A percentile compares a stretch with the other conserved stretches of the same genome.
Conservation (phyloP, 2,797 vertebrate genomes). For the Lagocephalus sceleratus region DNA sequence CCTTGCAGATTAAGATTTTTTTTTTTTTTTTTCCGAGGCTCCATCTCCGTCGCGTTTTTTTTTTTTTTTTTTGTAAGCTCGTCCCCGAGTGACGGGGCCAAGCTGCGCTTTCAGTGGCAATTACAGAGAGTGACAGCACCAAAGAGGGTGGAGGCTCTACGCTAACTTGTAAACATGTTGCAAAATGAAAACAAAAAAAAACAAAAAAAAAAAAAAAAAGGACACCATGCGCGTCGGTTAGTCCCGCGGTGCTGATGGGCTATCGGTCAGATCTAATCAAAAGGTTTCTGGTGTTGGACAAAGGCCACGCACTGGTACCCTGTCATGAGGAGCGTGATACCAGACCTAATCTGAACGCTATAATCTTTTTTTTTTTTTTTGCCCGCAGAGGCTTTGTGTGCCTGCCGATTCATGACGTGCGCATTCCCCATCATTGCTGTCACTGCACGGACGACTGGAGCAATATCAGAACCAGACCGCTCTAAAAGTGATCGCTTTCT, state of each 20-base stretch:
- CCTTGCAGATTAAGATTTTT: slow-evolving; percentile 34
- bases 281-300: slow-evolving; percentile 50
- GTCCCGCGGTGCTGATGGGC: slow-evolving; percentile 18
- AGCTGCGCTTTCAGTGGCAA: slow-evolving; percentile 48
- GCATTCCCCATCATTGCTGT: slow-evolving; percentile 56
- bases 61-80: slow-evolving; percentile 35
- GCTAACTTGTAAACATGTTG: slow-evolving; percentile 66
- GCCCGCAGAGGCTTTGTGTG: slow-evolving; percentile 38
- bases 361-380: too few relatives aligned
- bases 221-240: slow-evolving; percentile 23
- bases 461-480: slow-evolving; percentile 60
- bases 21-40: slow-evolving; percentile 52
- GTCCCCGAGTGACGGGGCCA: slow-evolving; percentile 46
- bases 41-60: slow-evolving; percentile 21
- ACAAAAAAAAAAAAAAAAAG: slow-evolving; percentile 48
- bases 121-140: slow-evolving; percentile 50
- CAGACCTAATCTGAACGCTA: slow-evolving; percentile 51
- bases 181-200: slow-evolving; percentile 47
- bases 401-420: slow-evolving; percentile 52
- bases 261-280: slow-evolving; percentile 56
- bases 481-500: slow-evolving; percentile 54
- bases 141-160: slow-evolving; percentile 39
- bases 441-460: slow-evolving; percentile 47
- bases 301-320: background rate
- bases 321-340: slow-evolving; percentile 44